phyloP scores from a whole-genome alignment of 2,888 invertebrate genomes.

The Drepana falcataria region DNA sequence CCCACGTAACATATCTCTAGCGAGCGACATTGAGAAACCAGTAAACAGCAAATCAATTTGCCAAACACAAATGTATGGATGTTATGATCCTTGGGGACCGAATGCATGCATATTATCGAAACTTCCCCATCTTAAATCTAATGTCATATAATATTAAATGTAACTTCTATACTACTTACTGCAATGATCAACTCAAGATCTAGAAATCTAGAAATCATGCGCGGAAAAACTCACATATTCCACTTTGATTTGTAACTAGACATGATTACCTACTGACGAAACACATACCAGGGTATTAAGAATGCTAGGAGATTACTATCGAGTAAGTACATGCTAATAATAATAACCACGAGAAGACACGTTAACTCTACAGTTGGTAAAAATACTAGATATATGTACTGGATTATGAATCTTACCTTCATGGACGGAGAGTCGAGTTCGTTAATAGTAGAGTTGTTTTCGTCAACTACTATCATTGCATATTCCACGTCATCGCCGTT shows the following conservation, averaged over 20 bases:
- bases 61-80: constrained; percentile 40
- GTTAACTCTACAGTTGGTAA: not conserved
- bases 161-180: constrained; percentile 26
- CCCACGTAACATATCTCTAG: constrained; percentile 30
- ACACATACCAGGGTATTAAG: not conserved
- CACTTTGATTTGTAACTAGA: constrained; percentile 4
- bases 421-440: constrained; percentile 92
- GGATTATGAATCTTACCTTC: constrained; percentile 79
- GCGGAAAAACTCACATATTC: constrained; percentile 4
- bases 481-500: constrained; percentile 89
- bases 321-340: not conserved
- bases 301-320: not conserved
- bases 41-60: constrained; percentile 52
- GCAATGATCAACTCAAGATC: constrained; percentile 6
- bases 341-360: not conserved
- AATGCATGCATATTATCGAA: constrained; percentile 34
- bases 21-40: constrained; percentile 53
- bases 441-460: constrained; percentile 90
- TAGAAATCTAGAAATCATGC: constrained; percentile 11
- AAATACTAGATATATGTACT: not conserved
- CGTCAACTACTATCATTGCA: constrained; percentile 93
- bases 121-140: constrained; percentile 17
- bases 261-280: constrained; percentile 6
- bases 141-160: constrained; percentile 10
- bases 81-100: constrained; percentile 14